Evolutionary conservation across 1,140 invertebrate species (phyloP).

Genomic region (Euwallacea fornicatus): DNA sequence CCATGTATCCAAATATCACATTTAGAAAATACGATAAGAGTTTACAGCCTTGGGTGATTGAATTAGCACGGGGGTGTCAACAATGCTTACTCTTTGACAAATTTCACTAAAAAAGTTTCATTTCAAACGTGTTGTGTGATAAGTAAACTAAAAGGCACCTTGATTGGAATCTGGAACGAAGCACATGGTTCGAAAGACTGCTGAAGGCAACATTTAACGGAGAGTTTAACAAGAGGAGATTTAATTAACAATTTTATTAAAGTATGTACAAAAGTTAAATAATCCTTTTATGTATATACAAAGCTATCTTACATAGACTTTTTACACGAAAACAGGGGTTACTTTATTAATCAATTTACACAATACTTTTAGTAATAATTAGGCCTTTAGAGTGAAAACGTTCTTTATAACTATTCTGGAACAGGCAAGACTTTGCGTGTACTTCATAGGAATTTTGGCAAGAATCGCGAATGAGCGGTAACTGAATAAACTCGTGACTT

Average conservation of each 20-base stretch:
- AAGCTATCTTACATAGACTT: slow-evolving; percentile 17
- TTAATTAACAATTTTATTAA: slow-evolving; percentile 33
- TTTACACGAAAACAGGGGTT: slow-evolving; percentile 20
- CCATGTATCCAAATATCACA: slow-evolving; percentile 53
- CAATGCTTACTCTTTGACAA: background rate
- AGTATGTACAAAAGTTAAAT: slow-evolving; percentile 37
- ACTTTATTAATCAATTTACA: slow-evolving; percentile 23
- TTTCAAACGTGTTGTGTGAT: background rate
- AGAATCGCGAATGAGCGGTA: background rate
- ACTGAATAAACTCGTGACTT: background rate
- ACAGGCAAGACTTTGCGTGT: background rate
- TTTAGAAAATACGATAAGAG: slow-evolving; percentile 47
- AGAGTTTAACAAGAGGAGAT: slow-evolving; percentile 27
- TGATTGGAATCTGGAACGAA: slow-evolving; percentile 1
- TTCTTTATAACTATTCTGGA: background rate
- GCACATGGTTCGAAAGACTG: background rate
- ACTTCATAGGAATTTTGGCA: slow-evolving; percentile 12
- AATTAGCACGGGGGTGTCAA: slow-evolving; percentile 21
- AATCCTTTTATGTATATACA: slow-evolving; percentile 25
- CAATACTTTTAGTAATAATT: slow-evolving; percentile 17
- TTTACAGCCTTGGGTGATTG: slow-evolving; percentile 47
- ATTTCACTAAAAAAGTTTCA: background rate
- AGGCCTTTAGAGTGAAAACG: slow-evolving; percentile 29
- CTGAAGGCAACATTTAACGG: background rate
- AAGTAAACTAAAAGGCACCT: no score